Percentiles rank a stretch among this genome's conserved stretches.
phyloP scores from a whole-genome alignment of 1,140 invertebrate genomes.

The Caenorhabditis tropicalis region DNA sequence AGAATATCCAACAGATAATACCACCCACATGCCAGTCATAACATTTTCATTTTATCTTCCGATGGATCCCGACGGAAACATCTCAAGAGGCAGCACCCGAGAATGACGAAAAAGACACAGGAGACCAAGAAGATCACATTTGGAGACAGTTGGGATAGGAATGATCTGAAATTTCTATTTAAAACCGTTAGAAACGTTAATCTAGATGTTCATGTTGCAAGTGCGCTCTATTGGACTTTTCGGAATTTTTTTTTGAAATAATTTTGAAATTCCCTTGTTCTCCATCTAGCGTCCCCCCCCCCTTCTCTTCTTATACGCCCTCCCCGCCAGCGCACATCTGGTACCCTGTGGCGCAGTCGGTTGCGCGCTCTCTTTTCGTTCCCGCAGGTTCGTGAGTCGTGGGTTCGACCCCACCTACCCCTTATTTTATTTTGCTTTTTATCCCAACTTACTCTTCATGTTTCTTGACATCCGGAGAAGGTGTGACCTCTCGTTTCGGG shows the following conservation, averaged over 20 bases:
- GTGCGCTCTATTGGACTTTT: no score
- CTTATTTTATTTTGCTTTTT: neutral
- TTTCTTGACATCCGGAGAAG: neutral
- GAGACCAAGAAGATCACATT: neutral
- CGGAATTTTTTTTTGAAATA: no score
- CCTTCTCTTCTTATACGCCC: no score
- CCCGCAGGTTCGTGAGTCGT: no score
- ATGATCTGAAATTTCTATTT: neutral
- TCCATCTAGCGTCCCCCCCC: no score
- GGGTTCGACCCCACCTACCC: neutral
- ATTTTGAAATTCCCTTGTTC: no score
- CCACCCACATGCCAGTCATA: neutral
- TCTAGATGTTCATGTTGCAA: neutral
- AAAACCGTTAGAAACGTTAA: neutral
- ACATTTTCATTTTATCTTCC: constrained; percentile 29
- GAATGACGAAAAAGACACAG: neutral
- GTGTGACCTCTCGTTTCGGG: neutral
- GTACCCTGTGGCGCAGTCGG: no score
- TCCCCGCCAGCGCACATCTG: no score
- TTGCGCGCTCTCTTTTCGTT: neutral
- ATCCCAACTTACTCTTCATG: neutral
- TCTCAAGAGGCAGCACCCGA: neutral
- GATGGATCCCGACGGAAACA: neutral
- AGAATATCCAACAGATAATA: neutral
- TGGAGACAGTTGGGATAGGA: neutral